These are phyloP conservation scores for Gephyroberyx darwinii DNA, from an alignment of 2,797 vertebrate species.

Conservation along the genomic window DNA sequence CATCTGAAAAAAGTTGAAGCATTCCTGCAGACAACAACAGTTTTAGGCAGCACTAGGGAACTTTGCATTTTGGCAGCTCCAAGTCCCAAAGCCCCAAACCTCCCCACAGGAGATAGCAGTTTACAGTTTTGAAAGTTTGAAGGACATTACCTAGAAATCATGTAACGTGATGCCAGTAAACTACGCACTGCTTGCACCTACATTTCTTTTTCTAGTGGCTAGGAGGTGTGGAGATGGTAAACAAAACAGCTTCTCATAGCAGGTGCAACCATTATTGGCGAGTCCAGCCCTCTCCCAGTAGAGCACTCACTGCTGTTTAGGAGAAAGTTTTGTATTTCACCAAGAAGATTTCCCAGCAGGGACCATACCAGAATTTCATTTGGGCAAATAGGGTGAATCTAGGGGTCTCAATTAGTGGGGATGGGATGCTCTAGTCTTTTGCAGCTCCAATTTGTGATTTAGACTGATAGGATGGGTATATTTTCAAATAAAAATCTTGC, in stretches of 20 bases:
- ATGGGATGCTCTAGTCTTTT: background rate
- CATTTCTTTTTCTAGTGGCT: constrained; percentile 61
- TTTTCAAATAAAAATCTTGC: constrained; percentile 1
- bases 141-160: constrained; percentile 45
- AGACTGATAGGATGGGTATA: background rate
- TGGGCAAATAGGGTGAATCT: constrained; percentile 14
- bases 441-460: background rate
- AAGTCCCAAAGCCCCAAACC: constrained; percentile 10
- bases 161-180: constrained; percentile 42
- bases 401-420: constrained; percentile 17
- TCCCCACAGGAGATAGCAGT: constrained; percentile 44
- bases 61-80: constrained; percentile 34
- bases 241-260: constrained; percentile 59
- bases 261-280: constrained; percentile 67
- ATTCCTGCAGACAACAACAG: constrained; percentile 24
- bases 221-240: constrained; percentile 47
- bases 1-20: constrained; percentile 17
- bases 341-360: constrained; percentile 7
- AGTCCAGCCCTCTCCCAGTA: constrained; percentile 59
- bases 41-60: constrained; percentile 41
- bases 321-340: constrained; percentile 59
- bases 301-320: constrained; percentile 62
- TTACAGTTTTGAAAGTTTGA: constrained; percentile 57
- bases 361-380: constrained; percentile 29
- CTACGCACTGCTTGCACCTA: constrained; percentile 52